A percentile compares a stretch with the other conserved stretches of the same genome.
Evolutionary conservation across 2,888 invertebrate genomes (phyloP).

Genomic region (Eupithecia tripunctaria): DNA sequence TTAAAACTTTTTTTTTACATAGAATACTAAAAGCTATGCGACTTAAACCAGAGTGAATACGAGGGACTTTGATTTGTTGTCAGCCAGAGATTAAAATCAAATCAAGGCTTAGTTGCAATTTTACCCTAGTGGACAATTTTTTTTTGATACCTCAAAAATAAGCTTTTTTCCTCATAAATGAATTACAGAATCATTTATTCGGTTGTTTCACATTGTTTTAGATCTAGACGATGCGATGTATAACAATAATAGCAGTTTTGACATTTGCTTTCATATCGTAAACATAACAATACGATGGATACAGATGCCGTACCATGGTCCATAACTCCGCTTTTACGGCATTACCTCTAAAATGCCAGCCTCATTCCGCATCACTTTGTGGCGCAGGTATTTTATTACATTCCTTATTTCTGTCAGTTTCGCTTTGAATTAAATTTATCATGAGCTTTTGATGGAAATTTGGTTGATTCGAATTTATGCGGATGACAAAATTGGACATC

Average conservation of each 20-base stretch:
- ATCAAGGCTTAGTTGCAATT: neutral
- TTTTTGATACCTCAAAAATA: neutral
- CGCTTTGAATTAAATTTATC: slow-evolving; percentile 43
- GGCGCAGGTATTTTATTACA: slow-evolving; percentile 54
- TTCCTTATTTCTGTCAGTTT: slow-evolving; percentile 47
- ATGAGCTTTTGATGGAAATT: slow-evolving; percentile 31
- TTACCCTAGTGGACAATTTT: neutral
- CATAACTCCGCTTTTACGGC: slow-evolving; percentile 32
- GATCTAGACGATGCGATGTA: neutral
- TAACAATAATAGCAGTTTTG: neutral
- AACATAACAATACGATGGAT: slow-evolving; percentile 15
- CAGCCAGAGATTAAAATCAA: neutral
- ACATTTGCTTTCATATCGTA: slow-evolving; percentile 1
- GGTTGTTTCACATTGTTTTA: no score
- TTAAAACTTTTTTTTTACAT: neutral
- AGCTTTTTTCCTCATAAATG: neutral
- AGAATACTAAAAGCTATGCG: neutral
- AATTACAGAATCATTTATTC: no score
- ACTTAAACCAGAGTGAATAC: neutral
- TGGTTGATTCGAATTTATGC: slow-evolving; percentile 18
- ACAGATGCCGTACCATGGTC: slow-evolving; percentile 15
- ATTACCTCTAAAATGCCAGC: slow-evolving; percentile 41
- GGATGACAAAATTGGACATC: slow-evolving; percentile 22
- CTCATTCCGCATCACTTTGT: slow-evolving; percentile 51
- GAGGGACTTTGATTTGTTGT: neutral